phyloP scores from a whole-genome alignment of 1,140 invertebrate genomes.

The Maniola jurtina region DNA sequence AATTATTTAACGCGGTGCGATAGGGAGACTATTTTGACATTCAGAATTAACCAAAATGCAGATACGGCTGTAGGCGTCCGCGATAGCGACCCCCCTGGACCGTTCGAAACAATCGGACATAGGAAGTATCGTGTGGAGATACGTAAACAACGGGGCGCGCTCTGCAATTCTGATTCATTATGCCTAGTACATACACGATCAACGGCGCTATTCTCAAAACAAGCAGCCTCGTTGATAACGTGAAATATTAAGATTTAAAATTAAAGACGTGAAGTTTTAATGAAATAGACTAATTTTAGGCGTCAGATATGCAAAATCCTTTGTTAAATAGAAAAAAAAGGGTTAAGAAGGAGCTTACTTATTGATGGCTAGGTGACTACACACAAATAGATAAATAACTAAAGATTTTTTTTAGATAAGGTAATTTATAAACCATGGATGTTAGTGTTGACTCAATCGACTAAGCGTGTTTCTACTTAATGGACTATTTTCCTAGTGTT shows the following conservation, averaged over 20 bases:
- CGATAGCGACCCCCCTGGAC: conserved; percentile 6
- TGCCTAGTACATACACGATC: conserved; percentile 34
- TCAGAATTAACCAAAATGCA: conserved; percentile 9
- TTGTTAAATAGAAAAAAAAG: too few relatives aligned
- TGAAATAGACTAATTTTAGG: too few relatives aligned
- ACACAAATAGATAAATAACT: too few relatives aligned
- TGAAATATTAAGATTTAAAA: not conserved
- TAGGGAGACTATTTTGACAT: not conserved
- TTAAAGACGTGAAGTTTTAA: too few relatives aligned
- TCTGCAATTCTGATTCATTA: conserved; percentile 69
- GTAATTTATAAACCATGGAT: too few relatives aligned
- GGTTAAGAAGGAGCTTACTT: too few relatives aligned
- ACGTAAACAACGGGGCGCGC: conserved; percentile 46
- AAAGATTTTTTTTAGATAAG: too few relatives aligned
- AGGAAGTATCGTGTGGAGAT: conserved; percentile 51
- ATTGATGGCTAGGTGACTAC: too few relatives aligned
- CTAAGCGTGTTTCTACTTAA: too few relatives aligned
- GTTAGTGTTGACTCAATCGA: too few relatives aligned
- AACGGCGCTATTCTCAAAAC: not conserved
- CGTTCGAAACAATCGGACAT: conserved; percentile 40
- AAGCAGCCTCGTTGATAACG: not conserved
- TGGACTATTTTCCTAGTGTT: too few relatives aligned
- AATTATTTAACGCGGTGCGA: not conserved
- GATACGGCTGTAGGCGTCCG: conserved; percentile 6
- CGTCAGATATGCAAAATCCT: too few relatives aligned